Evolutionary conservation across 2,113 vertebrate species (phyloP).

Genomic region (Garra rufa): DNA sequence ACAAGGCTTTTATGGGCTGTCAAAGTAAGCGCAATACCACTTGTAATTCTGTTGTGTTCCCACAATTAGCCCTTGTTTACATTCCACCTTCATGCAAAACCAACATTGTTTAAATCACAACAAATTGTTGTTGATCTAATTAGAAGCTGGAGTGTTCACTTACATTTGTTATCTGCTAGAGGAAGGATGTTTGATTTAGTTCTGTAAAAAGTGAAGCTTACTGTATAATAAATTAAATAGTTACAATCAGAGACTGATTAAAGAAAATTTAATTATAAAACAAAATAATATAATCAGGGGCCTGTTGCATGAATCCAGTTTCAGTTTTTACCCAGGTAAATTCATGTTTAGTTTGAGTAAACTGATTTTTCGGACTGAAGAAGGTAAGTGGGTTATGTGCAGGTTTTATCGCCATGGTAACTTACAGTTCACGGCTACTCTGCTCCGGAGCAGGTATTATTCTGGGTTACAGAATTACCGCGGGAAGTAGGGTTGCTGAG

Average conservation of each 20-base stretch:
- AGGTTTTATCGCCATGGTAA: too few relatives aligned
- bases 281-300: too few relatives aligned
- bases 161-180: constrained; percentile 18
- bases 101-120: constrained; percentile 57
- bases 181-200: constrained; percentile 9
- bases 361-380: too few relatives aligned
- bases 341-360: too few relatives aligned
- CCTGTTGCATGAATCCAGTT: too few relatives aligned
- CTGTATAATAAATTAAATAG: constrained; percentile 27
- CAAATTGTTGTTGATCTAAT: constrained; percentile 62
- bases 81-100: constrained; percentile 62
- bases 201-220: background rate
- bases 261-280: too few relatives aligned
- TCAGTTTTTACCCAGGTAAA: too few relatives aligned
- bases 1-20: constrained; percentile 77
- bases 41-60: constrained; percentile 70
- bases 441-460: too few relatives aligned
- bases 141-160: constrained; percentile 16
- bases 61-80: constrained; percentile 74
- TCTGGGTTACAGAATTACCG: too few relatives aligned
- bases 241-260: background rate
- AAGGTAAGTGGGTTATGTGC: too few relatives aligned
- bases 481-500: too few relatives aligned
- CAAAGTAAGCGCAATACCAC: constrained; percentile 70
- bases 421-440: too few relatives aligned